phyloP scores from a whole-genome alignment of 2,113 vertebrate species.

The Octodon degus region DNA sequence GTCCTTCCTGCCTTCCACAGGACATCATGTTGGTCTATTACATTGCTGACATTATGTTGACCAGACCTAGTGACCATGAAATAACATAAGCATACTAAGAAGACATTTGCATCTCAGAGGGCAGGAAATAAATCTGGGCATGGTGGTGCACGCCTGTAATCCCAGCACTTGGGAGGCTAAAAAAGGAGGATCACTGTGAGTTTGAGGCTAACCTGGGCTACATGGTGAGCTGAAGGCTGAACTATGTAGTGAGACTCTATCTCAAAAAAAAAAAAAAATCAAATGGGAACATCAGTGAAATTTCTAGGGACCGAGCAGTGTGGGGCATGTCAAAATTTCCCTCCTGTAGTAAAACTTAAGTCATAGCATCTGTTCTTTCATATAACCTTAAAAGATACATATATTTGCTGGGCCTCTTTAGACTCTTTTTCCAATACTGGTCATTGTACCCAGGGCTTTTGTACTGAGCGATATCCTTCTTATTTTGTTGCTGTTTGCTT shows the following conservation, averaged over 20 bases:
- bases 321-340: neutral
- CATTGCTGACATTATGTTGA: neutral
- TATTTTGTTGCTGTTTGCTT: neutral
- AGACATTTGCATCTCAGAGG: neutral
- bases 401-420: neutral
- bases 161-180: too few species aligned
- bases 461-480: neutral
- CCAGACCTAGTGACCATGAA: neutral
- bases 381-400: neutral
- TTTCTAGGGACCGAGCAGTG: neutral
- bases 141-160: too few species aligned
- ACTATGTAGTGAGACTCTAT: too few species aligned
- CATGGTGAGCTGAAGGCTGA: too few species aligned
- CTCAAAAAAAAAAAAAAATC: neutral
- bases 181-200: too few species aligned
- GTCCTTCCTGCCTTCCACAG: neutral
- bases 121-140: neutral
- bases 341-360: neutral
- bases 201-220: too few species aligned
- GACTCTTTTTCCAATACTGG: neutral
- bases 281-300: neutral
- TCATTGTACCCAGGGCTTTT: neutral
- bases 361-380: neutral
- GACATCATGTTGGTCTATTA: neutral
- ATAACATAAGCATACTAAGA: neutral